Base-by-base conservation (phyloP, 2,113 vertebrate genomes). In the Rhabdomys dilectus region DNA sequence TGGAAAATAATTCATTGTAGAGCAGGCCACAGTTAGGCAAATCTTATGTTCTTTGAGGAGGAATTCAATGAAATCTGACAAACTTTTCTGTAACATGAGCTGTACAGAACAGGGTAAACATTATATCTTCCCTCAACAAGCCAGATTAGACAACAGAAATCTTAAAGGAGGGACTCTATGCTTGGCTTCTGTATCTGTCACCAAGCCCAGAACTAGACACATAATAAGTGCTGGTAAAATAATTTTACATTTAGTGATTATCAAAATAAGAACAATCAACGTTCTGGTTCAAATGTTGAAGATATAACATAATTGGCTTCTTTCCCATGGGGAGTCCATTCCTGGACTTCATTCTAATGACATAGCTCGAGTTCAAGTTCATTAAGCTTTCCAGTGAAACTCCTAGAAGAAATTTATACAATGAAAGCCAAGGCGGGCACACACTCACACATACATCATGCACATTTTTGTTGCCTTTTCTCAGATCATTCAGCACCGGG, bases 351-450 rank as follows among this genome's bases (percentile, higher is more conserved):
- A 51, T 85, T 81, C 66, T 62, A 86, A 84, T 29, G 62, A 72
- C 19, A 31, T 9, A 48, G 58, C 64, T 93, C 31, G 48, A 51
- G 19, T 42, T 88, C 75, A 82, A 87, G 73, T 60, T 15, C 45
- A 75, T 75, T 77, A 13, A 85, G 16, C n/a, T 93, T 92, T 73
- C 89, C 73, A 94, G 66, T 64, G 22, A 90, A 93, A 93, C 91
- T 88, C 70, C 77, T 45, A 94, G 51, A 82, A 51, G 58, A 94
- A 97, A 92, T 75, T 64, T 56, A 64, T 89, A 72, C 95, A 39
- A 89, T 10, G 16, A 53, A 91, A 77, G 51, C 64, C 10, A 64
- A 88, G 11, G 29, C 42, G 13, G 73, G 3, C 26, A 64, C 16
- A n/a, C 8, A 92, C 4, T 75, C 8, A 19, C 9, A 62, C 31